Base-by-base conservation (phyloP, 2,888 invertebrate species). In the Drosophila nr. perissopoda region DNA sequence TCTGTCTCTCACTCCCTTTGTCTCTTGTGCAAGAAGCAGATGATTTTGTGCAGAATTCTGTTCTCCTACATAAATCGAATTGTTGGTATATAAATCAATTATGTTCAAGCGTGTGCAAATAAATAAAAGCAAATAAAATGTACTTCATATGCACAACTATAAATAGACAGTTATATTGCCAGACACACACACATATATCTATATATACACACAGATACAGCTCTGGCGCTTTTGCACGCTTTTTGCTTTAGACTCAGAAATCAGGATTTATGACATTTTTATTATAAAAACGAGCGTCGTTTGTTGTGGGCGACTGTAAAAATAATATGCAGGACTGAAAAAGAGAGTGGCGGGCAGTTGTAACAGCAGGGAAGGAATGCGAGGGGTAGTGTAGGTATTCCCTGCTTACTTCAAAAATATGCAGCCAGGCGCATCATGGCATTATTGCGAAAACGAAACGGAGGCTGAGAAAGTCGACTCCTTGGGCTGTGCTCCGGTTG, bases 261-360 rank as follows among this genome's bases (percentile, higher is more conserved):
- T 90, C 80, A 88, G 88, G 90, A 90, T 90, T 90, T 90, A 90
- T 90, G 86, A 84, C 85, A 83, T 83, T 90, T 90, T 90, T 90
- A 90, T 90, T 90, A 74, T 78, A 87, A 82, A 89, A 84, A 80
- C 83, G 80, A 83, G 81, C 78, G 78, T 65, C 73, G 76, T 76
- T 78, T 73, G 74, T 78, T 78, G 82, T 80, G 72, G 78, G 76
- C 73, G 81, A 56, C 59, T 64, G 79, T 66, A 72, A 63, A 69
- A 72, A 76, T 79, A 79, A 70, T 68, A 69, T 62, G 71, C 57
- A 76, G 75, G 18, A 71, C 64, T 45, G 25, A 45, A 45, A 45
- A 45, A 25, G 25, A 45, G 25, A 25, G 8, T 25, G 21, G 25
- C 8, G 4, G 45, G 7, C 25, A 25, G 45, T 25, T 25, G 21